Evolutionary conservation across 1,140 invertebrate species (phyloP).

Genomic region (Holotrichia oblita): DNA sequence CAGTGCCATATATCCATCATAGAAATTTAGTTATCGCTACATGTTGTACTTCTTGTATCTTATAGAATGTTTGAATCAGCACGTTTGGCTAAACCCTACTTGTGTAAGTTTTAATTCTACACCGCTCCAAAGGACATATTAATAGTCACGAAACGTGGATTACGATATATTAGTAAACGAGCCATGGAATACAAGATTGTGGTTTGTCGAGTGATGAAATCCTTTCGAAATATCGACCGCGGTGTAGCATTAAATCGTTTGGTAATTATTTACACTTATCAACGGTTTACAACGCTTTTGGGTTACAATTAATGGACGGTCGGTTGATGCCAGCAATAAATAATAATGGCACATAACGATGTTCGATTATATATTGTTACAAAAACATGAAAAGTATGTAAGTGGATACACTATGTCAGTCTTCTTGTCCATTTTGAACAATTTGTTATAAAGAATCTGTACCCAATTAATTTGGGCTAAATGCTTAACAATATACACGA

Average conservation of each 20-base stretch:
- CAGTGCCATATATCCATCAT: too few relatives aligned
- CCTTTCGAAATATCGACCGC: neutral
- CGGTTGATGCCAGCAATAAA: neutral
- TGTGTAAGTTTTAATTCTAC: neutral
- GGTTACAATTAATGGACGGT: neutral
- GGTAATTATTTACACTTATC: constrained; percentile 17
- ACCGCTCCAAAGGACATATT: neutral
- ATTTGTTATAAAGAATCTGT: too few relatives aligned
- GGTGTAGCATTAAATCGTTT: neutral
- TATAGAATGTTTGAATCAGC: neutral
- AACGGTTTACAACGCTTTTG: neutral
- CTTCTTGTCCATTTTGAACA: too few relatives aligned
- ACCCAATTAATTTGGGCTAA: too few relatives aligned
- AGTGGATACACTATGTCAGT: too few relatives aligned
- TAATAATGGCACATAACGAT: neutral
- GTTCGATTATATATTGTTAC: neutral
- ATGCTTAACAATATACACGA: too few relatives aligned
- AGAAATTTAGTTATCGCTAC: too few relatives aligned
- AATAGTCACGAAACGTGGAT: neutral
- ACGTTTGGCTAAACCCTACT: neutral
- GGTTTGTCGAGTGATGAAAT: neutral
- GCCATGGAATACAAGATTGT: neutral
- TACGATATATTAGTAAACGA: neutral
- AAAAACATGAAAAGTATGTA: neutral
- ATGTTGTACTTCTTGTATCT: neutral